Evolutionary conservation across 2,113 vertebrate genomes (phyloP), one percentile per base, ranked within the genome.

Genomic region (Atrichornis clamosus): DNA sequence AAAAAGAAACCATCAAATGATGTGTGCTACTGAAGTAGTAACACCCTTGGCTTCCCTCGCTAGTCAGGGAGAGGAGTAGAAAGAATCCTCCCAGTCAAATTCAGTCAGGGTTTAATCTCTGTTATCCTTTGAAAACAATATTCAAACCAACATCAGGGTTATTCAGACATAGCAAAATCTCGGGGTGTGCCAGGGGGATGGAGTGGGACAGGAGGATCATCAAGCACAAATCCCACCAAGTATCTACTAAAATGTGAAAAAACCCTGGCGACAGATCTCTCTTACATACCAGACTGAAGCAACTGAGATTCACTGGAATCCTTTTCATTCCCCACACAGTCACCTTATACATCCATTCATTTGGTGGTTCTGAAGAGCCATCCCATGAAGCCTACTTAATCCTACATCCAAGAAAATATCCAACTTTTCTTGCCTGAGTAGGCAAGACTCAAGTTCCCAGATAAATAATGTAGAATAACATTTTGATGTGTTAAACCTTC

Each of bases 181-280:
- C 7, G 21, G 16, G 13, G 3, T 42, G 5, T 18, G 3, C 7
- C 2, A 32, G 1, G 9, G 7, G 10, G 4, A 21, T 68, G 18
- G 21, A 73, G 5, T 28, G 3, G 3, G 30, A 76, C 20, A 55
- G 12, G 19, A 65, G 7, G 3, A 46, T 56, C 8, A 37, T 47
- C 1, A 1, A 53, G 13, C 10, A 53, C 14, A 59, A 73, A 49
- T 49, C 18, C 8, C 6, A 4, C 13, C 39, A 41, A 41, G n/a
- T 62, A 42, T 21, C 5, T 73, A 39, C 22, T 49, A 39, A 63
- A 82, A 73, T 32, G 11, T 19, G 8, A 9, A 52, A 56, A 53
- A 32, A 2, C 7, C 1, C 3, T 20, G 23, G 4, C 14, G 55
- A 17, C 2, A 4, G 19, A 53, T 56, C 5, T n/a, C 5, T 75